Base-by-base conservation (phyloP, 2,113 vertebrate genomes). In the Oryzias javanicus region DNA sequence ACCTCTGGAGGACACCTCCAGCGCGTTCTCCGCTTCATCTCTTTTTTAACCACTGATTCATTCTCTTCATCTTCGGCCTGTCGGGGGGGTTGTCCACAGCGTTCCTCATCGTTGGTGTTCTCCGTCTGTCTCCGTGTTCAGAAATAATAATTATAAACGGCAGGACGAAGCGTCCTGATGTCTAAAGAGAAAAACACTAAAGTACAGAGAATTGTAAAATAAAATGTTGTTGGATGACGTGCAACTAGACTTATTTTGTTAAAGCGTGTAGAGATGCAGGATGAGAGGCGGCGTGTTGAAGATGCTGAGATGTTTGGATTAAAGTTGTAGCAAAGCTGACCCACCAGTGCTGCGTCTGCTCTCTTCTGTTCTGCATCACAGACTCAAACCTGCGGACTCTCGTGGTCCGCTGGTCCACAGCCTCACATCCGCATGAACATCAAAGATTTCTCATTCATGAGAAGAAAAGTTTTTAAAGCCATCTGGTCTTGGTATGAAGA, bases 291-390 rank as follows among this genome's bases (percentile, higher is more conserved):
- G 70, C 51, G 58, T 86, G 67, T 55, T 78, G 61, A 79, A 74
- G 58, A 84, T 79, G 68, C 78, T 78, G 80, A 85, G 19, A 80
- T 70, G 74, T 88, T 87, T 85, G 85, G 83, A 89, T 85, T 90
- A 88, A 90, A 90, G 86, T 86, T 89, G 85, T 89, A 90, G 88
- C 87, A 84, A 89, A 89, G 86, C 85, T 89, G 84, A 88, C 80
- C 77, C 86, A 86, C 82, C 82, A 85, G 12, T 62, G 55, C 56
- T 0, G 69, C 18, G 29, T 78, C 70, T 12, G 1, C 46, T 1
- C 2, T 64, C 22, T 76, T 79, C 49, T 41, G 35, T 35, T 35
- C 35, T 35, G 8, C 35, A 12, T 10, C 10, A 35, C 7, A 12
- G 35, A 35, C 35, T 35, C 35, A 8, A 35, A 35, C 35, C 29